Conservation (phyloP, 2,113 vertebrate genomes). For the Ardeotis arabs region DNA sequence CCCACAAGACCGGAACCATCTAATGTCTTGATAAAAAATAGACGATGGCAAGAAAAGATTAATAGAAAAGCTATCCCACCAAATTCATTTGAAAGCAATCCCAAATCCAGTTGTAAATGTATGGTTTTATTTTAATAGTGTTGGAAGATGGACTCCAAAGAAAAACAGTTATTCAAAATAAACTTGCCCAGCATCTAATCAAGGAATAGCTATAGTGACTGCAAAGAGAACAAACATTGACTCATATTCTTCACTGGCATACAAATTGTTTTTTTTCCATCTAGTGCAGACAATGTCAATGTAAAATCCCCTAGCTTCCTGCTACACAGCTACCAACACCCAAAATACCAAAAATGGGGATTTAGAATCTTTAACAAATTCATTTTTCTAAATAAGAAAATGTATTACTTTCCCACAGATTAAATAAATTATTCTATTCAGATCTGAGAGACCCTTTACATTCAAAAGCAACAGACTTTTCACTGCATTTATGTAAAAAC, state of each 20-base stretch:
- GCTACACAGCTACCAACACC: neutral
- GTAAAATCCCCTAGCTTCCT: neutral
- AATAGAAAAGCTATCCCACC: neutral
- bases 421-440: neutral
- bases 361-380: neutral
- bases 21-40: rapidly evolving
- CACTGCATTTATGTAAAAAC: neutral
- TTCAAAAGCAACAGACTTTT: neutral
- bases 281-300: rapidly evolving
- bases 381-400: neutral
- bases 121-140: neutral
- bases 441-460: neutral
- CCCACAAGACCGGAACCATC: neutral
- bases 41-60: neutral
- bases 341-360: neutral
- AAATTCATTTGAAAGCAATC: neutral
- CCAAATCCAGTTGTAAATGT: neutral
- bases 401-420: neutral
- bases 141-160: neutral
- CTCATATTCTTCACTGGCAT: neutral
- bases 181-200: neutral
- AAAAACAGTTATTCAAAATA: neutral
- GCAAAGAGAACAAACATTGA: neutral
- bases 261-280: neutral
- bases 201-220: neutral